phyloP scores from a whole-genome alignment of 2,888 invertebrate genomes.

The Lithophane leautieri region DNA sequence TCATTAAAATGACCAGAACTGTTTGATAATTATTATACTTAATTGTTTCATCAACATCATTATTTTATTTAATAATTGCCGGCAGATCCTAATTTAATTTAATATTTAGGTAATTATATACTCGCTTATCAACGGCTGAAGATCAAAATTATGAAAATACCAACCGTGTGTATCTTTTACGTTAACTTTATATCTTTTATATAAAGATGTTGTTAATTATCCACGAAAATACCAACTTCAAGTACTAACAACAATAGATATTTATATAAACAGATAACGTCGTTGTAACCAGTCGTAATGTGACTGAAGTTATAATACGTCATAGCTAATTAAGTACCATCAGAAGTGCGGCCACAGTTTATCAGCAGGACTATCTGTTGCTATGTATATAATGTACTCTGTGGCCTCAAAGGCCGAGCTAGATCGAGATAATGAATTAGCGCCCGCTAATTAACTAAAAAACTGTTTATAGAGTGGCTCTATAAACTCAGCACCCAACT shows the following conservation, averaged over 20 bases:
- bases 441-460: constrained; percentile 57
- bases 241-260: constrained; percentile 24
- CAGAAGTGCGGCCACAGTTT: constrained; percentile 30
- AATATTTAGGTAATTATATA: constrained; percentile 46
- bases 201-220: constrained; percentile 12
- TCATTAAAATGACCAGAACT: constrained; percentile 29
- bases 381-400: constrained; percentile 19
- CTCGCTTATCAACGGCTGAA: constrained; percentile 40
- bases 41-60: constrained; percentile 31
- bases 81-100: constrained; percentile 25
- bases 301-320: constrained; percentile 26
- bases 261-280: constrained; percentile 21
- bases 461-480: constrained; percentile 37
- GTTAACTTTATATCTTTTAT: constrained; percentile 4
- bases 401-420: constrained; percentile 36
- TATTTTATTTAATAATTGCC: constrained; percentile 33
- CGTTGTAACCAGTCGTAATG: neutral
- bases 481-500: constrained; percentile 25
- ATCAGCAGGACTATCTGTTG: constrained; percentile 48
- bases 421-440: constrained; percentile 53
- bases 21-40: constrained; percentile 9
- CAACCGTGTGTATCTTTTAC: constrained; percentile 20
- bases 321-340: constrained; percentile 34
- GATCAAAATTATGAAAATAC: constrained; percentile 35
- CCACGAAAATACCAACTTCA: constrained; percentile 18